Conservation (phyloP, 1,140 invertebrate species). For the Eueides isabella region DNA sequence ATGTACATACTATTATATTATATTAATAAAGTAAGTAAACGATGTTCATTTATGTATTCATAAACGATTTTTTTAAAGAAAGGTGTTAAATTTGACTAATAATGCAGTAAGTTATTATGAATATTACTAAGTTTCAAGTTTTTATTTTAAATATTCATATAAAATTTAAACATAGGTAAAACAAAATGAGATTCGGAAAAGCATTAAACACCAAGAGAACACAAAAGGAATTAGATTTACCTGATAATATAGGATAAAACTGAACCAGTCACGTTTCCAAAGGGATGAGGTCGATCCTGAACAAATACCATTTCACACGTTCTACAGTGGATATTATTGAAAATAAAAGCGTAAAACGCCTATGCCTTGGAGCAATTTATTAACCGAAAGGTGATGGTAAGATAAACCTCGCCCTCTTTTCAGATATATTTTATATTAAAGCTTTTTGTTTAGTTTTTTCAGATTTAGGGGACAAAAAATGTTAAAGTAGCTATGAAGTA, state of each 20-base stretch:
- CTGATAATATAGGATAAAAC: conserved; percentile 41
- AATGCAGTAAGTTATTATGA: background rate
- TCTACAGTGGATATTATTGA: conserved; percentile 39
- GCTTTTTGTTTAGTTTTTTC: too few species aligned
- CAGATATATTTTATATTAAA: background rate
- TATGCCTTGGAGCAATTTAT: conserved; percentile 28
- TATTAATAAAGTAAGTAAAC: too few species aligned
- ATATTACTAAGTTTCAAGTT: background rate
- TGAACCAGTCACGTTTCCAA: conserved; percentile 44
- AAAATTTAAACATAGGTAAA: conserved; percentile 7
- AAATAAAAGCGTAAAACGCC: conserved; percentile 33
- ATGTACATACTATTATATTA: too few species aligned
- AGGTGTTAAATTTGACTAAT: background rate
- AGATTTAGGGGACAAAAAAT: background rate
- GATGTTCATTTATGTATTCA: too few species aligned
- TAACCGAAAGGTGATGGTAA: conserved; percentile 2
- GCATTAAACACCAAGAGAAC: conserved; percentile 2
- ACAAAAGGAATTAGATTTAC: conserved; percentile 27
- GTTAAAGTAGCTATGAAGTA: too few species aligned
- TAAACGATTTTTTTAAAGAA: too few species aligned
- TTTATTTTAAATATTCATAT: background rate
- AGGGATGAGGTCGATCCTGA: conserved; percentile 33
- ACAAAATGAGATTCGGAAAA: conserved; percentile 9
- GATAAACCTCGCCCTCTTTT: background rate
- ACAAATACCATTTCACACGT: conserved; percentile 43